Evolutionary conservation across 2,888 invertebrate species (phyloP).

Genomic region (Xestia xanthographa): DNA sequence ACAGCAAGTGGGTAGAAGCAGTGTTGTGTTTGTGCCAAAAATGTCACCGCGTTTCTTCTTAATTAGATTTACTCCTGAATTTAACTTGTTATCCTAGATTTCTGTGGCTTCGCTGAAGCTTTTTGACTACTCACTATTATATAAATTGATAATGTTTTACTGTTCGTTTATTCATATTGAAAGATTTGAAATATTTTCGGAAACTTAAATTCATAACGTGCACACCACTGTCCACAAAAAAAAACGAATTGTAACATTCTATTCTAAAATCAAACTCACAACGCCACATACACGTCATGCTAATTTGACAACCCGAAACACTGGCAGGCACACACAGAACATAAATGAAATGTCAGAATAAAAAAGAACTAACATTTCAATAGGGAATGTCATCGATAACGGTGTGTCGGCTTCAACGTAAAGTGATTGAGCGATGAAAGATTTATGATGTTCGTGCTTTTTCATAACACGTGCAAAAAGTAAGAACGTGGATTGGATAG

Average conservation of each 20-base stretch:
- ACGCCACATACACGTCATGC: neutral
- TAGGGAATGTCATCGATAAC: slow-evolving; percentile 51
- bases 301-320: slow-evolving; percentile 16
- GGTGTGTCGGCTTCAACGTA: slow-evolving; percentile 18
- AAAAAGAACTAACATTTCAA: slow-evolving; percentile 42
- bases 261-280: slow-evolving; percentile 7
- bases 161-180: neutral
- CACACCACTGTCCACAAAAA: neutral
- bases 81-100: slow-evolving; percentile 36
- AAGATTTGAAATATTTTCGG: neutral
- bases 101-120: slow-evolving; percentile 4
- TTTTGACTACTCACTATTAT: slow-evolving; percentile 6
- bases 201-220: neutral
- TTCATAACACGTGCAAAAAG: slow-evolving; percentile 7
- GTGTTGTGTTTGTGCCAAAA: slow-evolving; percentile 53
- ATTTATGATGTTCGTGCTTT: slow-evolving; percentile 35
- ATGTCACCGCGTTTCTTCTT: slow-evolving; percentile 32
- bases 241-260: neutral
- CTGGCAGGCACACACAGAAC: slow-evolving; percentile 21
- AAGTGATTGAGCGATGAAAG: slow-evolving; percentile 45
- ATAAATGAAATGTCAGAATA: slow-evolving; percentile 25
- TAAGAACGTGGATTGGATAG: neutral
- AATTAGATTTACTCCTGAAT: slow-evolving; percentile 45
- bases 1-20: slow-evolving; percentile 5
- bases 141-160: neutral